These are phyloP conservation scores for Odontomyia ornata DNA, from an alignment of 2,888 invertebrate genomes.

Conservation along the genomic window DNA sequence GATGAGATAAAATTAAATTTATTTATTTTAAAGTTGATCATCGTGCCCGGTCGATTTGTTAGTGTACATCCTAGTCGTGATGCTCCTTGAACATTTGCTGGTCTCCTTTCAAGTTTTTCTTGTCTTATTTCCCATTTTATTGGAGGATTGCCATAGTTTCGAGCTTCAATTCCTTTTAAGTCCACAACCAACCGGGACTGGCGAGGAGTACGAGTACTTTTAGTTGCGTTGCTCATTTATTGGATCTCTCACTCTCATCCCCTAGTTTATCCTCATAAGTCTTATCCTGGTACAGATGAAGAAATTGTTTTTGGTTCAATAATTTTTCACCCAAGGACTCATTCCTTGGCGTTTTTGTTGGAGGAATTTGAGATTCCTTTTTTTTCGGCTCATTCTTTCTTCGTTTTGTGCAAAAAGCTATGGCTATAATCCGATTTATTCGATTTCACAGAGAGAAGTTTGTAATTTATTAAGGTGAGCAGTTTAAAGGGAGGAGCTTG, in stretches of 20 bases:
- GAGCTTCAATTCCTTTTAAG: not conserved
- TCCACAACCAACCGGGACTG: no score
- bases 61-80: not conserved
- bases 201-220: no score
- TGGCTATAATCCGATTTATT: conserved; percentile 2
- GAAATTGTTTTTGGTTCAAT: not conserved
- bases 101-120: no score
- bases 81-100: not conserved
- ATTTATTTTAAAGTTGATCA: conserved; percentile 35
- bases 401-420: not conserved
- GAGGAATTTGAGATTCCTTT: not conserved
- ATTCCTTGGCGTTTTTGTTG: not conserved
- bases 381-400: not conserved
- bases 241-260: no score
- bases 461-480: not conserved
- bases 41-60: not conserved
- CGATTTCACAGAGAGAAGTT: not conserved
- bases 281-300: no score
- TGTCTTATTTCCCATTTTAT: no score
- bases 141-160: not conserved
- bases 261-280: no score
- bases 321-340: not conserved
- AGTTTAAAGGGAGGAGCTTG: no score
- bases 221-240: no score
- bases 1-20: conserved; percentile 40